Evolutionary conservation across 2,797 vertebrate species (phyloP), one percentile per base, ranked within the genome.

Genomic region (Tapera naevia): DNA sequence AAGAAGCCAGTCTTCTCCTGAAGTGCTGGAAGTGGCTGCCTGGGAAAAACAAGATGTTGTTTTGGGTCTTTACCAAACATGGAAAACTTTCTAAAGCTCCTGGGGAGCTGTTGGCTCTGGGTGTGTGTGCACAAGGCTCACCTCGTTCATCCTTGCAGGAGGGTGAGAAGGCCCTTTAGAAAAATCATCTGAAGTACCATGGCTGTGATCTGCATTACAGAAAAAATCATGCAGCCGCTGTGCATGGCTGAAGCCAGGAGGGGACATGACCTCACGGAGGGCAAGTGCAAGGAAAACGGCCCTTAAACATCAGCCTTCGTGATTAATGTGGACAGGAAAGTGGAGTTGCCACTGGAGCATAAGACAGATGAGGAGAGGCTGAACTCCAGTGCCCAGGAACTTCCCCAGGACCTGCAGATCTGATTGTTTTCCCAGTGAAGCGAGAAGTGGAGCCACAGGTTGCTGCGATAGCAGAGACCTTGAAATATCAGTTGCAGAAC

Each of bases 221-320:
- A 32, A 0, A n/a, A 28, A 56, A 17, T 28, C 33, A 17, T 10
- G 8, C n/a, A 39, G 53, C 27, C 39, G 32, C 30, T 12, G 1
- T 21, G 8, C 7, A 0, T 2, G 27, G 27, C 7, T 0, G 1
- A 22, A 82, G 39, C 14, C 62, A 39, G 22, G 15, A 45, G 65
- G 58, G 60, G 13, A 30, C 7, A 17, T 0, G 3, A 24, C 60
- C 37, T 71, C n/a, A 5, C 0, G 0, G 41, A 18, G 32, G 75
- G 48, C 58, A 43, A 69, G 41, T 48, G 45, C 30, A 54, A 51
- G 91, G 75, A 79, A 17, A 2, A 4, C 0, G 13, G 25, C 25
- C 33, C 43, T 82, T 41, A 37, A 54, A 37, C 32, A 33, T 2
- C 43, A 18, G 3, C 6, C 10, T 27, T 48, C 3, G 5, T 45